Evolutionary conservation across 2,888 invertebrate genomes (phyloP).

Genomic region (Philonicus albiceps): DNA sequence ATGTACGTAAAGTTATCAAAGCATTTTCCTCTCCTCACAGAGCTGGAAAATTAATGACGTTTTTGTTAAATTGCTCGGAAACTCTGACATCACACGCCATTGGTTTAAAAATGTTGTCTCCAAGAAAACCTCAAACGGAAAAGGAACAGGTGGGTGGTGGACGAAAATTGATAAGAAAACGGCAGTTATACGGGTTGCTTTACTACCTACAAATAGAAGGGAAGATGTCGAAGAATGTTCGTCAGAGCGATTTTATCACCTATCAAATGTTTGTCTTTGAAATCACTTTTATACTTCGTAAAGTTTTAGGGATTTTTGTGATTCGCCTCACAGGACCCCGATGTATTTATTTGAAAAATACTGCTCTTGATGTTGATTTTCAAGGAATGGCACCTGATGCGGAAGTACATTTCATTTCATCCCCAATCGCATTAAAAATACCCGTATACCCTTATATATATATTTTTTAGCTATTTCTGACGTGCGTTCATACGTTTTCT

Average conservation of each 20-base stretch:
- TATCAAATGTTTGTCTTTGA: background rate
- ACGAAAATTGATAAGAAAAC: background rate
- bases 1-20: constrained; percentile 3
- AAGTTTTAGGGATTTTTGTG: background rate
- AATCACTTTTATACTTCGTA: background rate
- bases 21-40: background rate
- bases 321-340: background rate
- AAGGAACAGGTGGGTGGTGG: background rate
- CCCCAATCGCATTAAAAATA: background rate
- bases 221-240: background rate
- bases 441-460: background rate
- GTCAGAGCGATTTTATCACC: background rate
- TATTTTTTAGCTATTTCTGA: background rate
- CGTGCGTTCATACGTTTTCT: too few species aligned
- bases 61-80: constrained; percentile 5
- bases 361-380: background rate
- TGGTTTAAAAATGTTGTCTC: background rate
- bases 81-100: constrained; percentile 15
- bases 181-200: background rate
- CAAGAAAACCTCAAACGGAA: background rate
- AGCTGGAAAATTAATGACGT: constrained; percentile 6
- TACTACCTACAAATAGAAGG: background rate
- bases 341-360: background rate
- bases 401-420: background rate
- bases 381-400: background rate